phyloP scores from a whole-genome alignment of 2,888 invertebrate genomes.

The Drosophila rubida region DNA sequence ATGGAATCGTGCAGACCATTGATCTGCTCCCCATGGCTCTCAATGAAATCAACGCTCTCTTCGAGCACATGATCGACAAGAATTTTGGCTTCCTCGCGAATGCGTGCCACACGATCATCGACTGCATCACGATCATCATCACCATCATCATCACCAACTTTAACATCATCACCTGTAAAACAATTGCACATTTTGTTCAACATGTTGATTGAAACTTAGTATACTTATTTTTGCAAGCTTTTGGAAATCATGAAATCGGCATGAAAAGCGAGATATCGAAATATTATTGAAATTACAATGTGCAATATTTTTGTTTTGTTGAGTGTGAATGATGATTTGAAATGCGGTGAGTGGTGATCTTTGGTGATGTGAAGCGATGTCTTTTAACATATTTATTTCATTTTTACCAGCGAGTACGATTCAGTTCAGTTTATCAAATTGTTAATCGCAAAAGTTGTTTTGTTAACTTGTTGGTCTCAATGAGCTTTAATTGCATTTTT shows the following conservation, averaged over 20 bases:
- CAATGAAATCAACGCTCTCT: slow-evolving; percentile 83
- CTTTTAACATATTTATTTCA: slow-evolving; percentile 3
- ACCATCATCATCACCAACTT: slow-evolving; percentile 68
- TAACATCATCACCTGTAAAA: slow-evolving; percentile 71
- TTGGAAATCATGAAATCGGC: slow-evolving; percentile 59
- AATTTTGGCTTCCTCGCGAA: slow-evolving; percentile 83
- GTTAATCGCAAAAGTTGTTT: slow-evolving; percentile 14
- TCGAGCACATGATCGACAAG: slow-evolving; percentile 84
- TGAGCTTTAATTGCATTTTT: slow-evolving; percentile 79
- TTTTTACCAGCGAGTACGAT: slow-evolving; percentile 33
- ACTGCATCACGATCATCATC: slow-evolving; percentile 39
- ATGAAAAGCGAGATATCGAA: slow-evolving; percentile 56
- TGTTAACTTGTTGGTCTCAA: slow-evolving; percentile 47
- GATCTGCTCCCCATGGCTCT: slow-evolving; percentile 70
- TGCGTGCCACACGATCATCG: slow-evolving; percentile 65
- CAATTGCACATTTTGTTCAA: slow-evolving; percentile 71
- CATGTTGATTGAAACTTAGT: slow-evolving; percentile 48
- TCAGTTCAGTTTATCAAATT: slow-evolving; percentile 9
- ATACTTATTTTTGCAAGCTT: slow-evolving; percentile 59
- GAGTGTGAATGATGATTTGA: slow-evolving; percentile 27
- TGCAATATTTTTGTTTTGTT: slow-evolving; percentile 47
- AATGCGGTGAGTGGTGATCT: slow-evolving; percentile 55
- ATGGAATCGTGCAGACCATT: slow-evolving; percentile 66
- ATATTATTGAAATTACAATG: slow-evolving; percentile 30
- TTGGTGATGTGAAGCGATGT: slow-evolving; percentile 51